Conservation (phyloP, 2,113 vertebrate genomes). For the Pangasianodon gigas region DNA sequence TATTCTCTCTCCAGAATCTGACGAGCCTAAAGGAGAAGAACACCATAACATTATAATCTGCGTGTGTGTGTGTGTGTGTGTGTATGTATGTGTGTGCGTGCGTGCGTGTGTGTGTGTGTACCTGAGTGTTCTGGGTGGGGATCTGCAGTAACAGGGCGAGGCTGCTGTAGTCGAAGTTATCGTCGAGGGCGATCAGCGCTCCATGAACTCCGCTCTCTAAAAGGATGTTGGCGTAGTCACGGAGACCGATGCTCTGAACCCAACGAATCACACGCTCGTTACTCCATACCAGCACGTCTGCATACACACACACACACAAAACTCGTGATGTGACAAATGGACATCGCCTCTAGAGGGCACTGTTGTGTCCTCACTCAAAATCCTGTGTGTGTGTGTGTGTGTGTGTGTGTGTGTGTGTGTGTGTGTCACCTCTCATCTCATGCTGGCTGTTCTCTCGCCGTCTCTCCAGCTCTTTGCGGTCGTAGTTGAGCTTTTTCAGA, state of each 20-base stretch:
- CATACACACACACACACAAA: neutral
- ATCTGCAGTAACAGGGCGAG: constrained; percentile 96
- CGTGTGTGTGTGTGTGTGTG: neutral
- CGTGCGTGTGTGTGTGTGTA: neutral
- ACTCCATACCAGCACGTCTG: constrained; percentile 96
- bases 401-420: neutral
- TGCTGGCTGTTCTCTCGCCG: constrained; percentile 93
- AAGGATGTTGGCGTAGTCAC: constrained; percentile 95
- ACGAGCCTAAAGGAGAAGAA: constrained; percentile 80
- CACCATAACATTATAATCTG: neutral
- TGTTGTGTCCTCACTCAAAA: neutral
- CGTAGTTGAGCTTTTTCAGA: constrained; percentile 98
- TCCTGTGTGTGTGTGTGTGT: neutral
- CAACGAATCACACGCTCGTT: constrained; percentile 96
- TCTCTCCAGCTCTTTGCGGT: constrained; percentile 97
- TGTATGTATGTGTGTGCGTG: constrained; percentile 13
- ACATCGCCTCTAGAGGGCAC: neutral
- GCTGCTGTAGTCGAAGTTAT: constrained; percentile 98
- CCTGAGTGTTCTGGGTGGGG: constrained; percentile 96
- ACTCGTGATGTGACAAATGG: neutral
- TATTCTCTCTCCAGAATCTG: constrained; percentile 99
- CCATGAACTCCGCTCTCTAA: constrained; percentile 96
- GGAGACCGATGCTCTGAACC: constrained; percentile 95
- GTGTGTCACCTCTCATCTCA: constrained; percentile 89
- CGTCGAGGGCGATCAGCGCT: constrained; percentile 91